Base-by-base conservation (phyloP, 2,113 vertebrate species). In the Saimiri boliviensis region DNA sequence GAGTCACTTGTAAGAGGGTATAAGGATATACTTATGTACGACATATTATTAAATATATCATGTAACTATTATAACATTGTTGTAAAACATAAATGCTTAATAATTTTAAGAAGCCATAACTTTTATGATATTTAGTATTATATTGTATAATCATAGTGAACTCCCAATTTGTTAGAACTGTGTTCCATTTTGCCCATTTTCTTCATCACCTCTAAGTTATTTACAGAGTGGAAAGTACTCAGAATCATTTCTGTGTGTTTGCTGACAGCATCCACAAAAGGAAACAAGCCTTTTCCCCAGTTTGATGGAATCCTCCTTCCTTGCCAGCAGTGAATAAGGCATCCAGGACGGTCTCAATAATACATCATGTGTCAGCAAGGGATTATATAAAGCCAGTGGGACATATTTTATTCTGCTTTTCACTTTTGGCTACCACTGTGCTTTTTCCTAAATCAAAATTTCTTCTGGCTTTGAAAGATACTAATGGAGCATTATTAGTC, bases 401-500 rank as follows among this genome's bases (percentile, higher is more conserved):
- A 83, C 66, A 23, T 32, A 97, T 92, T 97, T 95, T 0, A 81
- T 96, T 97, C 91, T 95, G 11, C 77, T 94, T 97, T 97, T 90
- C 87, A 82, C 92, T 96, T 89, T 73, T 88, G 63, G 70, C 93
- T 97, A 49, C 83, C 32, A 91, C 70, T 95, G 40, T 84, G 40
- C 58, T 0, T 96, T 96, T 98, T 98, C 25, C 87, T 95, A 86
- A 37, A 97, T 94, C 96, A 83, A 2, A 96, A 85, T 92, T 94
- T 37, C 47, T 32, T 86, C 17, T 93, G 97, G 19, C 92, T 98
- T 95, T 97, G 92, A 98, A 96, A 68, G 93, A 91, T 86, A 45
- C 40, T 97, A 98, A 96, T 97, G 88, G 94, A 95, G 91, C 13
- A 0, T 93, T 94, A 98, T 97, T 97, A 97, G 96, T 94, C 68